phyloP scores from a whole-genome alignment of 2,113 vertebrate genomes.

The Nothoprocta perdicaria region DNA sequence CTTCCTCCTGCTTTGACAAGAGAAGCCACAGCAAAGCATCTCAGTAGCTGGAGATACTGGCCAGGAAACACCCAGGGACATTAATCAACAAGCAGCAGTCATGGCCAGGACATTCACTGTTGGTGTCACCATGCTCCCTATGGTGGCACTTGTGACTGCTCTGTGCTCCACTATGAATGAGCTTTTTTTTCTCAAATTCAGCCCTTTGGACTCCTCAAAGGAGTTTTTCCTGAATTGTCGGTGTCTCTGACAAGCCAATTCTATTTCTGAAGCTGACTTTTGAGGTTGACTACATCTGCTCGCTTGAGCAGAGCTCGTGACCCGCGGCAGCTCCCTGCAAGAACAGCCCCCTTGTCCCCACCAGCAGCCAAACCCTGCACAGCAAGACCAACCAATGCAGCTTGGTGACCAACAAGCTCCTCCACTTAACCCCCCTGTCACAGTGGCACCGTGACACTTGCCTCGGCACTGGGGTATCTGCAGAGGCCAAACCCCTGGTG shows the following conservation, averaged over 20 bases:
- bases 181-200: constrained; percentile 25
- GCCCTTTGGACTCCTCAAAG: neutral
- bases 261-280: neutral
- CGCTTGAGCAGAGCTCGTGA: neutral
- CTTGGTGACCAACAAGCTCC: no score
- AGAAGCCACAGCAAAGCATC: neutral
- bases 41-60: neutral
- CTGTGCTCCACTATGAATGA: neutral
- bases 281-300: neutral
- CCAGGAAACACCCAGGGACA: neutral
- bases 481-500: neutral
- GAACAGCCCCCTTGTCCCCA: no score
- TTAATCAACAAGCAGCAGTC: neutral
- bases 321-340: neutral
- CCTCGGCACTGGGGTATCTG: neutral
- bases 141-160: neutral
- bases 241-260: neutral
- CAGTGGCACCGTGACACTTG: no score
- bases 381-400: neutral
- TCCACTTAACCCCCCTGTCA: neutral
- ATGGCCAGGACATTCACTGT: neutral
- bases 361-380: no score
- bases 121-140: neutral
- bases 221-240: neutral
- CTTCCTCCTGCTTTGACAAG: constrained; percentile 27